Conservation (phyloP, 2,888 invertebrate species). For the Crioceris asparagi region DNA sequence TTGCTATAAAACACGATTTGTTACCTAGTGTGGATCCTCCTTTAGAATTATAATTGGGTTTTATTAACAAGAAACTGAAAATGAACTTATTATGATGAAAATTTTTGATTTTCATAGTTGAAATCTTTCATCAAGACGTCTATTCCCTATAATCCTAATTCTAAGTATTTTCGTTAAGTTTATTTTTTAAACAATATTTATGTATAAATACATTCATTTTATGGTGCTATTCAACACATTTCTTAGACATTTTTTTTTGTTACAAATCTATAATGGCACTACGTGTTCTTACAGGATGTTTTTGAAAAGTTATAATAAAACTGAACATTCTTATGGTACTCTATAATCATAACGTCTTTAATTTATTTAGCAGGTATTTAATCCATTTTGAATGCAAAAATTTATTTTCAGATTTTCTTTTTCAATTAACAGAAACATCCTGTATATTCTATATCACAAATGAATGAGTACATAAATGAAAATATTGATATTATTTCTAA, state of each 20-base stretch:
- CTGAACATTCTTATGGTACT: not conserved
- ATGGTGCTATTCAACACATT: slow-evolving; percentile 13
- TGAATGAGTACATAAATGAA: slow-evolving; percentile 5
- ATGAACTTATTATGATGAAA: too few species aligned
- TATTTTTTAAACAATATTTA: not conserved
- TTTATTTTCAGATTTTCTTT: not conserved
- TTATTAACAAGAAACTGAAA: too few species aligned
- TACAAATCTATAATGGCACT: slow-evolving; percentile 15
- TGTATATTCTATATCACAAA: slow-evolving; percentile 11
- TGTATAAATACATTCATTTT: slow-evolving; percentile 5
- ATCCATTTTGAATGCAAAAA: not conserved
- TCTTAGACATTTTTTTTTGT: slow-evolving; percentile 8
- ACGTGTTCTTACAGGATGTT: slow-evolving; percentile 10
- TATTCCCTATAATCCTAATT: too few species aligned
- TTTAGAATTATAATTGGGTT: too few species aligned
- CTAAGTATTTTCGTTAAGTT: too few species aligned
- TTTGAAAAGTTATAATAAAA: not conserved
- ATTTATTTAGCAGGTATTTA: not conserved
- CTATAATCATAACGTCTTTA: not conserved
- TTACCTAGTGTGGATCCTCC: too few species aligned
- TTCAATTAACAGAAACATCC: not conserved
- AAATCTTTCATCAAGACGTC: too few species aligned
- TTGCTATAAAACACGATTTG: too few species aligned
- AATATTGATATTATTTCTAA: slow-evolving; percentile 10
- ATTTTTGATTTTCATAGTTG: too few species aligned